Conservation (phyloP, 2,797 vertebrate species). For the Leuciscus waleckii region DNA sequence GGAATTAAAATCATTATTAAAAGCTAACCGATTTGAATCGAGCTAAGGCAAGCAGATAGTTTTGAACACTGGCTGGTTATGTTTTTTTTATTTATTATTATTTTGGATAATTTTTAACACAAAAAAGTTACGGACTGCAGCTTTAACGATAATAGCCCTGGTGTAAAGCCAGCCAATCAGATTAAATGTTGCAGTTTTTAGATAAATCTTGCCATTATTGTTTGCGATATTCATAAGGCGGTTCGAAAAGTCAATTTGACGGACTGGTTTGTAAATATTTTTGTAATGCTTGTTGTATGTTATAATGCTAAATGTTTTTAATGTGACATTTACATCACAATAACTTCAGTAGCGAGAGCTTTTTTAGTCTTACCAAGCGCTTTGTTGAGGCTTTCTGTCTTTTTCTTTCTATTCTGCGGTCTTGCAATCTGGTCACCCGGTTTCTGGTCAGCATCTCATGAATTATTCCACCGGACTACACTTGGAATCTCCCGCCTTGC, state of each 20-base stretch:
- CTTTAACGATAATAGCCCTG: not conserved
- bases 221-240: not conserved
- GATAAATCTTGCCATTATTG: not conserved
- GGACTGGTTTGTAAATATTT: not conserved
- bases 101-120: too few relatives aligned
- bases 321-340: not conserved
- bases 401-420: not conserved
- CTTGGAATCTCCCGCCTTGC: not conserved
- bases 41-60: too few relatives aligned
- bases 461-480: conserved; percentile 15
- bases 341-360: not conserved
- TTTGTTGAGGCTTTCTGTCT: not conserved
- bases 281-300: not conserved
- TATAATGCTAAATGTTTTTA: not conserved
- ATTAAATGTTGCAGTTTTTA: not conserved
- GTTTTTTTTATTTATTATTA: too few relatives aligned
- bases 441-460: not conserved
- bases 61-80: too few relatives aligned
- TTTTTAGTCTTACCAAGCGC: not conserved
- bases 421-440: not conserved
- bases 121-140: too few relatives aligned
- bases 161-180: not conserved
- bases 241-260: not conserved
- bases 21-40: too few relatives aligned
- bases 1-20: too few relatives aligned